phyloP scores from a whole-genome alignment of 2,888 invertebrate species.

The Alloplasta piceator region DNA sequence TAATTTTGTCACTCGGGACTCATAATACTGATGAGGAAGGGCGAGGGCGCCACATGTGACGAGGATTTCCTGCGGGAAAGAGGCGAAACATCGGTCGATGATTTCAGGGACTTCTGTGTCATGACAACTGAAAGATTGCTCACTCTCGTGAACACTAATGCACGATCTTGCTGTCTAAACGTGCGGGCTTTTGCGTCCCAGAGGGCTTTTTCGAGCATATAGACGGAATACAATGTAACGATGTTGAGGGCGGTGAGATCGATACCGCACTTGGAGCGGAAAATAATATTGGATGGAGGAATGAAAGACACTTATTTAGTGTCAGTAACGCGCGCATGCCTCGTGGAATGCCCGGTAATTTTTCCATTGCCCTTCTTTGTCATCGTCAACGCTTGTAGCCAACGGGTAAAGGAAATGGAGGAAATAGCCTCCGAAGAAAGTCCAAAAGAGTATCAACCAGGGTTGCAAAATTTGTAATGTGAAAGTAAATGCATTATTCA shows the following conservation, averaged over 20 bases:
- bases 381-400: slow-evolving; percentile 47
- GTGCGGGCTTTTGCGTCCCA: slow-evolving; percentile 31
- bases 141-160: slow-evolving; percentile 12
- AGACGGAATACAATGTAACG: not conserved
- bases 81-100: not conserved
- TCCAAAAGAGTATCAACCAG: too few relatives aligned
- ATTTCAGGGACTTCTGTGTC: slow-evolving; percentile 5
- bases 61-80: slow-evolving; percentile 20
- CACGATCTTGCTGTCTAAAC: slow-evolving; percentile 18
- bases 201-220: slow-evolving; percentile 46
- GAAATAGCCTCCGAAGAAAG: too few relatives aligned
- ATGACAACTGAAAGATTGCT: slow-evolving; percentile 47
- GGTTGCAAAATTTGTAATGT: too few relatives aligned
- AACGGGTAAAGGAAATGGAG: slow-evolving; percentile 46
- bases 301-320: slow-evolving; percentile 53
- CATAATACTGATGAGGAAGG: slow-evolving; percentile 31
- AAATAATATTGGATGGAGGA: slow-evolving; percentile 64
- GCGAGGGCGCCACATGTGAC: slow-evolving; percentile 2
- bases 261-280: slow-evolving; percentile 66
- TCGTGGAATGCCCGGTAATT: slow-evolving; percentile 54
- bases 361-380: slow-evolving; percentile 62
- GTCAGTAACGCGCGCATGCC: slow-evolving; percentile 35
- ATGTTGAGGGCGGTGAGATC: slow-evolving; percentile 46
- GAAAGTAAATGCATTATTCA: too few relatives aligned
- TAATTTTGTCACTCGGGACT: slow-evolving; percentile 55